Conservation (phyloP, 2,113 vertebrate species). For the Apodemus speciosus region DNA sequence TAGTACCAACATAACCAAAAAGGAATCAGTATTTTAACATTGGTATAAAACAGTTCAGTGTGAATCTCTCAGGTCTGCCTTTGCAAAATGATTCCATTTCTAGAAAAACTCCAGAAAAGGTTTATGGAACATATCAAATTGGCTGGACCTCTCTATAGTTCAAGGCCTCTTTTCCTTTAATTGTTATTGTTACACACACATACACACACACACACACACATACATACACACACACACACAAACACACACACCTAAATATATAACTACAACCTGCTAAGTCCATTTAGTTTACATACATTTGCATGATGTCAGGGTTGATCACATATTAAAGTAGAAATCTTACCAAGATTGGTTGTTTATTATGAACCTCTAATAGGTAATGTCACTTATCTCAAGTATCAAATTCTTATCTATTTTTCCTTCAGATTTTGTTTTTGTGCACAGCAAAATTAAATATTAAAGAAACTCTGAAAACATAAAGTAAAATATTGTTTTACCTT, state of each 20-base stretch:
- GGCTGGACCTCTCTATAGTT: not conserved
- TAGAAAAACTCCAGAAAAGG: not conserved
- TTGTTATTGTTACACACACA: not conserved
- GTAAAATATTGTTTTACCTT: not conserved
- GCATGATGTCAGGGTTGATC: not conserved
- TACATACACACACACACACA: rapidly evolving
- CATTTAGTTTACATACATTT: not conserved
- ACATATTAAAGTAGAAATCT: not conserved
- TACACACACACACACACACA: not conserved
- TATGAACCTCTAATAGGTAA: not conserved
- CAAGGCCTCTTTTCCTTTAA: not conserved
- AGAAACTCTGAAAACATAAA: not conserved
- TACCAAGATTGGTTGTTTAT: not conserved
- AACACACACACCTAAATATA: not conserved
- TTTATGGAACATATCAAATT: not conserved
- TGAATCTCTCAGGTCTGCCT: not conserved
- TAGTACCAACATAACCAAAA: not conserved
- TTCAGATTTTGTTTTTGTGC: not conserved
- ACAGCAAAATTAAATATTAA: not conserved
- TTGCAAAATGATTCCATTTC: not conserved
- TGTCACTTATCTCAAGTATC: not conserved
- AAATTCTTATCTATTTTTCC: not conserved
- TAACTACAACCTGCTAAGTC: not conserved
- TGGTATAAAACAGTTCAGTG: not conserved
- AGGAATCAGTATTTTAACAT: not conserved